Conservation (phyloP, 1,140 invertebrate genomes). For the Cryptotermes secundus region DNA sequence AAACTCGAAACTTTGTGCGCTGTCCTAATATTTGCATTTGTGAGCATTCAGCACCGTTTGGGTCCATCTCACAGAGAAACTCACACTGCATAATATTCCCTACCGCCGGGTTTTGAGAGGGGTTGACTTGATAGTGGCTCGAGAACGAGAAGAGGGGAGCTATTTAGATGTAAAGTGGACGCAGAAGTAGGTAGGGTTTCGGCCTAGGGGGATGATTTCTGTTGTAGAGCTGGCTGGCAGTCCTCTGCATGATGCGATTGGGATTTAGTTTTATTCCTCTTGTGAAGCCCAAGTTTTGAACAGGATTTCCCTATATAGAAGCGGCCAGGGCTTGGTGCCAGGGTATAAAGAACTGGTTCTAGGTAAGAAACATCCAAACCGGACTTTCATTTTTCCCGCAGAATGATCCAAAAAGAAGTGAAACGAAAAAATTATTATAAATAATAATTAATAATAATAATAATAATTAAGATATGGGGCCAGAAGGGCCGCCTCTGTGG, state of each 20-base stretch:
- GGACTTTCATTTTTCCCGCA: background rate
- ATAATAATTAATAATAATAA: too few species aligned
- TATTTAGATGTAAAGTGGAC: constrained; percentile 31
- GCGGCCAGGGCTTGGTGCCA: background rate
- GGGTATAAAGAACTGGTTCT: background rate
- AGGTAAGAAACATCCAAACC: background rate
- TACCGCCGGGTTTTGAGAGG: background rate
- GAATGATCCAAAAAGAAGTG: too few species aligned
- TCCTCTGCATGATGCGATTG: background rate
- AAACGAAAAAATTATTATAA: too few species aligned
- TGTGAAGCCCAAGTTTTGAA: background rate
- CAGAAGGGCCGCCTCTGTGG: too few species aligned
- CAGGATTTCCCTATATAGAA: background rate
- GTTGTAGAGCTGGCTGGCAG: background rate
- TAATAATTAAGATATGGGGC: too few species aligned
- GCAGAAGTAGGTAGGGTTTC: background rate
- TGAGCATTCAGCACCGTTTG: background rate
- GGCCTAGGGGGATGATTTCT: background rate
- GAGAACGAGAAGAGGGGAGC: constrained; percentile 23
- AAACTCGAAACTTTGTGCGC: constrained; percentile 5
- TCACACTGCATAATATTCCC: background rate
- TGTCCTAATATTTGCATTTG: background rate
- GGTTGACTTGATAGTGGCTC: background rate
- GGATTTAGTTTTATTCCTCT: constrained; percentile 7
- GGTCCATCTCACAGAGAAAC: background rate